Base-by-base conservation (phyloP, 2,888 invertebrate species). In the Vesta saturnalis region DNA sequence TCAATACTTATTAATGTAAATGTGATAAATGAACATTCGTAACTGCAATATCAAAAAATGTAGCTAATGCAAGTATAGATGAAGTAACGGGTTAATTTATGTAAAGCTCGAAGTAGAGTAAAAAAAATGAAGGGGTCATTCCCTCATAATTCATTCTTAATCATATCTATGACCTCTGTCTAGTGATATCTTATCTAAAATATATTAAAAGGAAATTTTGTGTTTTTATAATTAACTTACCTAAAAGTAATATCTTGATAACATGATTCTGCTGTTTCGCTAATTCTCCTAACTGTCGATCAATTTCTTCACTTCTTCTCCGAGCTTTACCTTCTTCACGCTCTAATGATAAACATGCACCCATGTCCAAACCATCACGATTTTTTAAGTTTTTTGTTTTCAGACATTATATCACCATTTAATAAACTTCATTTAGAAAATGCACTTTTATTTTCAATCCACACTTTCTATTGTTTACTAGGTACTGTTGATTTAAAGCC, bases 281-380 rank as follows among this genome's bases (percentile, higher is more conserved):
- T 71, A 87, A 83, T 72, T 86, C 86, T 63, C 86, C 86, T 49
- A 90, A 82, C 76, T 88, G 87, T 73, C 85, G 84, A 78, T 90
- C 89, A 66, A 90, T 89, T 76, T 88, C 88, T 73, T 88, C 87
- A 78, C 89, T 89, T 47, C 87, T 82, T 72, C 87, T 85, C 65
- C 87, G 85, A 67, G 89, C 89, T 79, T 87, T 84, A 56, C 86
- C 83, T 77, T 87, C 87, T 80, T 89, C 89, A 76, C 88, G 86
- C 83, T 89, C 89, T 77, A 89, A 78, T 76, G 89, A 88, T 80
- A 89, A 82, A 81, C 89, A 89, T 82, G 87, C 86, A 80, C 89
- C 89, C 89, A 89, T 89, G 77, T 77, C 82, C 75, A 70, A 72
- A 67, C 75, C 83, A 81, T 82, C 79, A 78, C 80, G 79, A 69